Evolutionary conservation across 2,888 invertebrate genomes (phyloP).

Genomic region (Leptothorax acervorum): DNA sequence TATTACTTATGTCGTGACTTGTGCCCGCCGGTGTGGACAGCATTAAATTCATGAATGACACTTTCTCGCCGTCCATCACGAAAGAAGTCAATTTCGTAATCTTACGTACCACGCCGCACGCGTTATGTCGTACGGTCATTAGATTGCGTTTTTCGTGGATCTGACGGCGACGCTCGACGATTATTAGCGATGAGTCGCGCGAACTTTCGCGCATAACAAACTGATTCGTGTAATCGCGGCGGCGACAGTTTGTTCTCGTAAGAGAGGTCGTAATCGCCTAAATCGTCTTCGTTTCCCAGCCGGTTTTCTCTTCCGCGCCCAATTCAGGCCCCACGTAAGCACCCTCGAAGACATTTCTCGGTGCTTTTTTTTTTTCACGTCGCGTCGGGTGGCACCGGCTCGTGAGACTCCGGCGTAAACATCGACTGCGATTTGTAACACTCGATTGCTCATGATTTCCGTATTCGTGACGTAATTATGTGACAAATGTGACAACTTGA

Average conservation of each 20-base stretch:
- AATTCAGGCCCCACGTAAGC: constrained; percentile 24
- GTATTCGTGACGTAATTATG: constrained; percentile 18
- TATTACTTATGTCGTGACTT: constrained; percentile 4
- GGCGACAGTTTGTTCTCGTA: constrained; percentile 28
- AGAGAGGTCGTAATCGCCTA: constrained; percentile 23
- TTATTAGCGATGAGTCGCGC: constrained; percentile 42
- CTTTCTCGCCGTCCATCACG: constrained; percentile 12
- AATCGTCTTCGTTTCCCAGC: constrained; percentile 7
- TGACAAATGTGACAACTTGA: not conserved
- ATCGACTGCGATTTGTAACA: constrained; percentile 39
- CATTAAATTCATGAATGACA: constrained; percentile 22
- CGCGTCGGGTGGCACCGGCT: constrained; percentile 2
- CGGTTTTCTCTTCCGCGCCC: constrained; percentile 42
- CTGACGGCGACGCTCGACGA: not conserved
- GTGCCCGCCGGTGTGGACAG: not conserved
- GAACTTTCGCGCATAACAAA: constrained; percentile 19
- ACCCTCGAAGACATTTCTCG: not conserved
- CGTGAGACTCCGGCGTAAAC: not conserved
- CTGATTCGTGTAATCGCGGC: constrained; percentile 4
- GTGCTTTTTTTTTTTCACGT: not conserved
- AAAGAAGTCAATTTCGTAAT: constrained; percentile 43
- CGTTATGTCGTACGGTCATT: constrained; percentile 16
- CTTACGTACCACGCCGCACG: constrained; percentile 9
- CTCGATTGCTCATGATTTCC: constrained; percentile 28
- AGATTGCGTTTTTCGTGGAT: constrained; percentile 24